Base-by-base conservation (phyloP, 2,888 invertebrate genomes). In the Doris montereyensis region DNA sequence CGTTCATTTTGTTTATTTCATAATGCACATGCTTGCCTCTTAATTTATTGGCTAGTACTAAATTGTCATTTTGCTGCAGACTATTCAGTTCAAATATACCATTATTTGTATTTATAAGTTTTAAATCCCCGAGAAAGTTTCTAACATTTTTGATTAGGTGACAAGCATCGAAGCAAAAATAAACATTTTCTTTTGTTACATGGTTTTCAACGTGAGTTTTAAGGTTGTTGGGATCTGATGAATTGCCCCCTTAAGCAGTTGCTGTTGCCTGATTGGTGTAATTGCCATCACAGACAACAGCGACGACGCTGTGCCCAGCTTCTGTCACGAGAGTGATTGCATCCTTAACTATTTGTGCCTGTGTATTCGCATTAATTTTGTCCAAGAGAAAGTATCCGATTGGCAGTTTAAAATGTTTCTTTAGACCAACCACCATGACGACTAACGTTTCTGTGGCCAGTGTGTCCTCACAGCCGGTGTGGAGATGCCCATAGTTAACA, bases 131-230 rank as follows among this genome's bases (percentile, higher is more conserved):
- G n/a, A 76, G 24, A 35, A 10, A 62, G 35, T 65, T 65, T 17
- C 76, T 62, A 1, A 76, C 26, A 41, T 76, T 67, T 21, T 76
- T 76, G 17, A 76, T n/a, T 13, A 76, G 28, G 41, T 76, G 76
- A 34, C 76, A 76, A 26, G 76, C 76, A 32, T 76, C 67, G 41
- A 76, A 76, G 17, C 30, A 26, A 65, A 76, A n/a, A n/a, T n/a
- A n/a, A n/a, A n/a, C n/a, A n/a, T n/a, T n/a, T n/a, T n/a, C n/a
- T n/a, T n/a, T n/a, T n/a, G n/a, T n/a, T n/a, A n/a, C n/a, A n/a
- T n/a, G n/a, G n/a, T n/a, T n/a, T n/a, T n/a, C 21, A 41, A 57
- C 30, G 10, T 8, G 8, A 21, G 21, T 5, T 2, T 3, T 30
- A 26, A 41, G 32, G 34, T 67, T 57, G 35, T 76, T 67, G 28